Evolutionary conservation across 2,888 invertebrate genomes (phyloP).

Genomic region (Cephus runcator): DNA sequence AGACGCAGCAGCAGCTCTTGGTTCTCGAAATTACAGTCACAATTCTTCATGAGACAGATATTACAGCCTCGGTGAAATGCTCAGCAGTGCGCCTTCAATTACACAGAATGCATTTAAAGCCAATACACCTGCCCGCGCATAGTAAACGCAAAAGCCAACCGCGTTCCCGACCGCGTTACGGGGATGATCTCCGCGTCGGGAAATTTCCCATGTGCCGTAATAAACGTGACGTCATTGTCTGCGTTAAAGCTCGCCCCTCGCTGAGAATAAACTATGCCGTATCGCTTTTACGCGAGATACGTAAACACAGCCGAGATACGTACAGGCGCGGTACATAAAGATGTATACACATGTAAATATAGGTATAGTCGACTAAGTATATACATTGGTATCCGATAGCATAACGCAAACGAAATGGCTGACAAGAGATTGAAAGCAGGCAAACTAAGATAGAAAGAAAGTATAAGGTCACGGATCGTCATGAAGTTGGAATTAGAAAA

Average conservation of each 20-base stretch:
- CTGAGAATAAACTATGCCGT: not conserved
- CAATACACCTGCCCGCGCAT: slow-evolving; percentile 39
- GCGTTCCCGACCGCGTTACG: not conserved
- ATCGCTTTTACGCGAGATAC: not conserved
- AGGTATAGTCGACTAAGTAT: not conserved
- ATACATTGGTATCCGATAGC: not conserved
- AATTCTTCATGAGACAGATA: slow-evolving; percentile 57
- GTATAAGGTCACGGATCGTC: not conserved
- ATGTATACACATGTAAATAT: not conserved
- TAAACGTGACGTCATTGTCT: slow-evolving; percentile 22
- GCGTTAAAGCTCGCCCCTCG: not conserved
- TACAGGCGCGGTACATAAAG: not conserved
- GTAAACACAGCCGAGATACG: not conserved
- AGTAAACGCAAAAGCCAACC: slow-evolving; percentile 13
- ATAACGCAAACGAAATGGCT: not conserved
- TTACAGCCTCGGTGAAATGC: slow-evolving; percentile 43
- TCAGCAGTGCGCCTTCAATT: slow-evolving; percentile 50
- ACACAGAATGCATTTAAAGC: slow-evolving; percentile 53
- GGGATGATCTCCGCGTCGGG: slow-evolving; percentile 18
- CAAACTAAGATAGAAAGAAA: not conserved
- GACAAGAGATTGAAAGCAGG: not conserved
- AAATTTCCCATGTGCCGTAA: slow-evolving; percentile 29
- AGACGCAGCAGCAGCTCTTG: slow-evolving; percentile 9
- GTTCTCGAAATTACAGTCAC: slow-evolving; percentile 56
- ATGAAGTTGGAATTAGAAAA: not conserved